Conservation (phyloP, 2,888 invertebrate species). For the Eugnorisma glareosa region DNA sequence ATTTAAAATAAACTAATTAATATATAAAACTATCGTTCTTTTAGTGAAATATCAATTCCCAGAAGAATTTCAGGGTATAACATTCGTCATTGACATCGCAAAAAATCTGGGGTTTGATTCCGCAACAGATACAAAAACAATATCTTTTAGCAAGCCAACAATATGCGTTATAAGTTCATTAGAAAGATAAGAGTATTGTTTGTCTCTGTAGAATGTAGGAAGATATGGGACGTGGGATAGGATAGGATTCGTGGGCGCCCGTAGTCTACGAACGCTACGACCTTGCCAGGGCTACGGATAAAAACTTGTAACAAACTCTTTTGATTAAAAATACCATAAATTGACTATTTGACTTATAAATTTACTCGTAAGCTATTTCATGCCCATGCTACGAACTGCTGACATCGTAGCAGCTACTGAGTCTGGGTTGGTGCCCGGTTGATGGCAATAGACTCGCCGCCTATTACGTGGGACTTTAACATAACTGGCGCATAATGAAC, state of each 20-base stretch:
- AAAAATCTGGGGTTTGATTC: slow-evolving; percentile 6
- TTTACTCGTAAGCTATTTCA: not conserved
- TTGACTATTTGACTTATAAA: not conserved
- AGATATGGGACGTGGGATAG: not conserved
- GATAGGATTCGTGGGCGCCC: not conserved
- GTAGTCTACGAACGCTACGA: slow-evolving; percentile 45
- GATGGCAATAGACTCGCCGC: not conserved
- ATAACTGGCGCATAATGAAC: not conserved
- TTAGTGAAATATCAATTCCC: too few relatives aligned
- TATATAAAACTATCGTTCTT: too few relatives aligned
- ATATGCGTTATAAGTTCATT: not conserved
- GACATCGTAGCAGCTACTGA: not conserved
- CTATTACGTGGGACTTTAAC: not conserved
- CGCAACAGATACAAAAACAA: not conserved
- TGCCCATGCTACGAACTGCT: too few relatives aligned
- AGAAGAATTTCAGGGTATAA: not conserved
- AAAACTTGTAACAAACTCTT: not conserved
- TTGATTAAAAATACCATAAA: not conserved
- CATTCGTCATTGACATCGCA: slow-evolving; percentile 10
- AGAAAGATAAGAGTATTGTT: not conserved
- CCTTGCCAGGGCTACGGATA: slow-evolving; percentile 12
- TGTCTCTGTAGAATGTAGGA: too few relatives aligned
- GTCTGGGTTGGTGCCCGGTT: not conserved
- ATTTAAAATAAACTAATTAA: too few relatives aligned
- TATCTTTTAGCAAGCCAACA: not conserved